phyloP scores from a whole-genome alignment of 2,113 vertebrate species.

The Haliaeetus leucogaster region DNA sequence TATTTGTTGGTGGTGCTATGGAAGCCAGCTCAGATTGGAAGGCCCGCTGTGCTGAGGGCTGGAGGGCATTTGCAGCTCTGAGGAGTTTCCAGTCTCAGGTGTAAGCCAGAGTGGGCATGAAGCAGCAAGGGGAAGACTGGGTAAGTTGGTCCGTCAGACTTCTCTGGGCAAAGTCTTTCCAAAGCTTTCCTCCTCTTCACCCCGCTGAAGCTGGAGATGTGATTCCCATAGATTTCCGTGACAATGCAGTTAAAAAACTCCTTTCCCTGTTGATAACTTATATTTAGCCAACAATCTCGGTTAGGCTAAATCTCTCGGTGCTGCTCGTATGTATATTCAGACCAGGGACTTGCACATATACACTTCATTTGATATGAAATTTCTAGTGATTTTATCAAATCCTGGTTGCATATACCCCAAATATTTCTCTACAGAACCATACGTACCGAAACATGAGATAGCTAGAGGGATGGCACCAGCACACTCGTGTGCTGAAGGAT shows the following conservation, averaged over 20 bases:
- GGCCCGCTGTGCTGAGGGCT: not conserved
- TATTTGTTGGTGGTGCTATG: not conserved
- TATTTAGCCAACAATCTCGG: not conserved
- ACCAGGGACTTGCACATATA: rapidly evolving
- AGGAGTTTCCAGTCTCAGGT: not conserved
- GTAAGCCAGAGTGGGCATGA: not conserved
- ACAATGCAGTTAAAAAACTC: not conserved
- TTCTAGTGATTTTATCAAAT: not conserved
- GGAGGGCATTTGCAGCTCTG: not conserved
- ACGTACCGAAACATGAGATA: rapidly evolving
- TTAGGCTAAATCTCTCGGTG: not conserved
- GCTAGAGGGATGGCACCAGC: not conserved
- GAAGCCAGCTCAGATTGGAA: not conserved
- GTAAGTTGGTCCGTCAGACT: not conserved
- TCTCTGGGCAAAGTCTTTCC: not conserved
- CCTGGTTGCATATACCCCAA: not conserved
- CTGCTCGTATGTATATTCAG: not conserved
- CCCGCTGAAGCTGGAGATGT: not conserved
- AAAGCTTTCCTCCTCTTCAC: not conserved
- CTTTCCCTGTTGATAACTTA: not conserved
- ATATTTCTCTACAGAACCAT: not conserved
- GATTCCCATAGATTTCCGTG: not conserved
- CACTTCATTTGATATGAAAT: not conserved
- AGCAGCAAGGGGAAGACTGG: not conserved
- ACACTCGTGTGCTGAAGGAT: rapidly evolving